Percentiles rank a stretch among this genome's conserved stretches.
Conservation (phyloP, 2,888 invertebrate species). For the Brachynemurus nebulosus region DNA sequence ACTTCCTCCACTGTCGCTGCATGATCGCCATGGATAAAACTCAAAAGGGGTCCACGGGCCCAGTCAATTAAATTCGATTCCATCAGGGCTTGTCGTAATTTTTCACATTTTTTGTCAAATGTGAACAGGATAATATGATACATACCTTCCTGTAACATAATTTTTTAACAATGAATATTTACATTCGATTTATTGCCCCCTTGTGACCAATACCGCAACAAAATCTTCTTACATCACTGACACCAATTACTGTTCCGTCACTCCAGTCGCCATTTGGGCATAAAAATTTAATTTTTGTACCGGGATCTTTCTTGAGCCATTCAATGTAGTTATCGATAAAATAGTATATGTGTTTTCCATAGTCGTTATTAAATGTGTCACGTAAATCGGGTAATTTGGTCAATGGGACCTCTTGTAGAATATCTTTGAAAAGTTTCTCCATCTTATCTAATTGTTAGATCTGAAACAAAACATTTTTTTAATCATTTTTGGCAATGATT, state of each 20-base stretch:
- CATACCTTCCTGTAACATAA: constrained; percentile 15
- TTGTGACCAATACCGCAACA: no score
- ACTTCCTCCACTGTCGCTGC: constrained; percentile 18
- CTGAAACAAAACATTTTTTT: no score
- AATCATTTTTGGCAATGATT: no score
- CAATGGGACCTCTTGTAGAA: constrained; percentile 22
- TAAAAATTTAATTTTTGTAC: constrained; percentile 28
- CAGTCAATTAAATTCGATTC: constrained; percentile 24
- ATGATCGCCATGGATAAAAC: constrained; percentile 20
- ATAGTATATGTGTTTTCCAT: constrained; percentile 27
- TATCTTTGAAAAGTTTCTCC: no score
- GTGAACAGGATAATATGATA: constrained; percentile 23
- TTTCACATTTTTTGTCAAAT: constrained; percentile 19
- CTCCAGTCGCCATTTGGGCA: constrained; percentile 30
- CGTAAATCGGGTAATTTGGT: constrained; percentile 23
- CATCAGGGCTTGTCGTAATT: constrained; percentile 19
- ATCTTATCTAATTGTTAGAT: no score
- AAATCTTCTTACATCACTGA: constrained; percentile 18
- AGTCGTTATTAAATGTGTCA: constrained; percentile 21
- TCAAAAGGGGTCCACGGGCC: constrained; percentile 10
- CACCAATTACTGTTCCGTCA: constrained; percentile 28
- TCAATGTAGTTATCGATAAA: constrained; percentile 29
- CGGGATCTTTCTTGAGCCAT: constrained; percentile 25
- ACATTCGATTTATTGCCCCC: no score
- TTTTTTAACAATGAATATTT: no score